Evolutionary conservation across 2,888 invertebrate genomes (phyloP), one percentile per base, ranked within the genome.

Genomic region (Nephrotoma guestfalica): DNA sequence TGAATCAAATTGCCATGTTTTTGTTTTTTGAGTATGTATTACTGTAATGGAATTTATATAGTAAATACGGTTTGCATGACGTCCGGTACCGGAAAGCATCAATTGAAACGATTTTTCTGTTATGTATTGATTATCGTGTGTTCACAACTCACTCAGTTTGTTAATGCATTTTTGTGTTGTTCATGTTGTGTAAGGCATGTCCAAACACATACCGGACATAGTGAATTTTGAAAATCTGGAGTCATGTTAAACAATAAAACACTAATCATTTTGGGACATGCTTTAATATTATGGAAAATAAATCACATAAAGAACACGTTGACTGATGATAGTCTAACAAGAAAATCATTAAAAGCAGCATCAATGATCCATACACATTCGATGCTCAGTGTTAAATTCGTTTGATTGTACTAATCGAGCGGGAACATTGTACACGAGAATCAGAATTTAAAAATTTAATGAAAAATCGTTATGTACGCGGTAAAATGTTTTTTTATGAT

Each of bases 11-110:
- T 51, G 51, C 15, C 15, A 30, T 30, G 51, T 43, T 43, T 43
- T 43, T 11, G 43, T 43, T 43, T 43, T 43, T 43, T 11, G 11
- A 43, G 11, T 51, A 15, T 6, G n/a, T 7, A 15, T 15, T 51
- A 4, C 15, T 4, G 15, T 51, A 51, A 5, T 18, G 9, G 71
- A 51, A 13, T 15, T 57, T 15, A 57, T 57, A 5, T 7, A 30
- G 15, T 57, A 15, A 15, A 15, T 57, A 15, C 4, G 51, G 51
- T 71, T 18, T 71, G 71, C 7, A 71, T 71, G 71, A 88, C 88
- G 88, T 89, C 89, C 89, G 89, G 89, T 88, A 89, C 89, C 89
- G 89, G 89, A 89, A 89, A 88, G 88, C 87, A 88, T 88, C 89
- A 89, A 89, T 89, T 89, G 88, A 88, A 87, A 87, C 87, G 87